These are phyloP conservation scores for Phymorhynchus buccinoides DNA, from an alignment of 1,140 invertebrate genomes.

Conservation along the genomic window DNA sequence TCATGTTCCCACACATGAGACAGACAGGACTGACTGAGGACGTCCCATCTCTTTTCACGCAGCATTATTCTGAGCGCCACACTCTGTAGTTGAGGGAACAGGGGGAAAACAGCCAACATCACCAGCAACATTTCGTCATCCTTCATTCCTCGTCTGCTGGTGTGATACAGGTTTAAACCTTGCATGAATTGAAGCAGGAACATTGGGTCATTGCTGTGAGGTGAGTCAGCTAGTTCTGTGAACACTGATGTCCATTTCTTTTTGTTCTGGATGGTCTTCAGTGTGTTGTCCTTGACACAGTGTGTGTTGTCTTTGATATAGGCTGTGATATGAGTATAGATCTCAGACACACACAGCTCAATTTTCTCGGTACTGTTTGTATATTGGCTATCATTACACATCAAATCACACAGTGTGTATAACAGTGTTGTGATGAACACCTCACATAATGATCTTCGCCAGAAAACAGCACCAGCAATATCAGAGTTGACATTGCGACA, in stretches of 20 bases:
- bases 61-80: constrained; percentile 9
- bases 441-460: too few species aligned
- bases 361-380: too few species aligned
- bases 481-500: too few species aligned
- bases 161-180: not conserved
- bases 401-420: too few species aligned
- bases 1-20: constrained; percentile 13
- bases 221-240: not conserved
- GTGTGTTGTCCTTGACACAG: not conserved
- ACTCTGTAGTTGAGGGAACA: not conserved
- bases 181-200: not conserved
- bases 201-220: not conserved
- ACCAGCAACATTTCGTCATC: not conserved
- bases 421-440: too few species aligned
- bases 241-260: not conserved
- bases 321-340: too few species aligned
- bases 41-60: constrained; percentile 15
- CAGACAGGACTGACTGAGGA: not conserved
- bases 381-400: too few species aligned
- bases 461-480: too few species aligned
- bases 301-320: too few species aligned
- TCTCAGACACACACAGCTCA: too few species aligned
- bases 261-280: not conserved
- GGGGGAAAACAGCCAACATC: not conserved
- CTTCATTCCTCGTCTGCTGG: not conserved